phyloP scores from a whole-genome alignment of 2,888 invertebrate species.

The Coleophora flavipennella region DNA sequence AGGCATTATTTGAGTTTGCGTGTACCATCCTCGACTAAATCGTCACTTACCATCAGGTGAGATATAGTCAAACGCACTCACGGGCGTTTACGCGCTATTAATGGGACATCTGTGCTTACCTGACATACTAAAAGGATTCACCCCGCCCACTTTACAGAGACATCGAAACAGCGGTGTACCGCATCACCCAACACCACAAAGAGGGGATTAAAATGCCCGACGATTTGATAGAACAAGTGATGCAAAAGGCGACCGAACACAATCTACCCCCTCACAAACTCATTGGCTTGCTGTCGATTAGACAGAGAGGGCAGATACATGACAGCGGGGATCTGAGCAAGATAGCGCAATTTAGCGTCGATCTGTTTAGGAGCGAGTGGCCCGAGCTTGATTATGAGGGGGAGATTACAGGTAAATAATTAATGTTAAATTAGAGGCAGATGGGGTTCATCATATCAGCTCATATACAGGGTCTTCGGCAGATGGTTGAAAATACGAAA shows the following conservation, averaged over 20 bases:
- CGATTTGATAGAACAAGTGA: conserved; percentile 29
- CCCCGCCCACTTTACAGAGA: conserved; percentile 24
- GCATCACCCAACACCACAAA: conserved; percentile 40
- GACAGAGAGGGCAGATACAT: conserved; percentile 21
- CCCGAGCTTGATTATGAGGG: conserved; percentile 22
- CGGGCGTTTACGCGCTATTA: too few species aligned
- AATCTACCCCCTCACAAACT: conserved; percentile 42
- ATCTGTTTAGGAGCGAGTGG: conserved; percentile 44
- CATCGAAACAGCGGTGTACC: conserved; percentile 31
- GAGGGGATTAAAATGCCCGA: conserved; percentile 41
- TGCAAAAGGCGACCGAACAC: conserved; percentile 23
- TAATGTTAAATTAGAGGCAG: too few species aligned
- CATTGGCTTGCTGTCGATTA: conserved; percentile 36
- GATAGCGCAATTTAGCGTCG: conserved; percentile 34
- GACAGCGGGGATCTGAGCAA: conserved; percentile 29
- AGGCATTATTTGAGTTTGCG: too few species aligned
- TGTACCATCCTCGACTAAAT: too few species aligned
- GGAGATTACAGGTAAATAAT: conserved; percentile 36
- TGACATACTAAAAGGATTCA: too few species aligned
- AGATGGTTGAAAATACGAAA: too few species aligned
- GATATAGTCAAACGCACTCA: too few species aligned
- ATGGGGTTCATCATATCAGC: too few species aligned
- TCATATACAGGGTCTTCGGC: too few species aligned
- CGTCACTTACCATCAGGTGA: too few species aligned
- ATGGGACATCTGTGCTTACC: too few species aligned